These are phyloP conservation scores for Drosophila lacteicornis DNA, from an alignment of 1,140 invertebrate genomes.

Conservation along the genomic window DNA sequence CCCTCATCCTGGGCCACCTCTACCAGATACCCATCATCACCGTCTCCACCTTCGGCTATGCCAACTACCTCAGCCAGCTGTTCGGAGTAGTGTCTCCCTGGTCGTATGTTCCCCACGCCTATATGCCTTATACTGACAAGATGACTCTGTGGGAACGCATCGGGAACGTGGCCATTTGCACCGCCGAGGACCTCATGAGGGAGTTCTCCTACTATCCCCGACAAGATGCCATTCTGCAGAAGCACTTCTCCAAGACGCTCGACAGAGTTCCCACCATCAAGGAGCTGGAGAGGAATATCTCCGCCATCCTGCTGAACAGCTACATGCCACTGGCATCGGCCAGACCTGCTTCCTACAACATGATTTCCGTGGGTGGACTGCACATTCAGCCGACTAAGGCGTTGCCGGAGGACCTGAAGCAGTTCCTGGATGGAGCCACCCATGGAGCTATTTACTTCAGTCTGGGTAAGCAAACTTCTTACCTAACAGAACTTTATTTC, in stretches of 20 bases:
- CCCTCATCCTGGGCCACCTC: no score
- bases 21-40: constrained; percentile 48
- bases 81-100: constrained; percentile 72
- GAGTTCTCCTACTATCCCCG: constrained; percentile 56
- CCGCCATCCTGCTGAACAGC: constrained; percentile 85
- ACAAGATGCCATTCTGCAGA: constrained; percentile 70
- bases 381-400: constrained; percentile 83
- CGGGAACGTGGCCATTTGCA: constrained; percentile 37
- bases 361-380: constrained; percentile 86
- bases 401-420: constrained; percentile 74
- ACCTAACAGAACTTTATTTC: accelerated
- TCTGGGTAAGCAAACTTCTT: constrained; percentile 79
- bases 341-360: constrained; percentile 84
- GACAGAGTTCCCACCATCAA: constrained; percentile 74
- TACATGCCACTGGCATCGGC: constrained; percentile 85
- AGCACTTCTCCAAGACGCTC: constrained; percentile 65
- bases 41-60: constrained; percentile 70
- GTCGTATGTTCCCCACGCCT: constrained; percentile 76
- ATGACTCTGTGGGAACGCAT: constrained; percentile 84
- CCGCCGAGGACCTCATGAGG: constrained; percentile 50
- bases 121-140: constrained; percentile 61
- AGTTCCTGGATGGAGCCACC: constrained; percentile 83
- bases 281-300: constrained; percentile 86
- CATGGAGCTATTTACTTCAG: constrained; percentile 87
- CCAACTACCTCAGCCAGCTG: constrained; percentile 71